Conservation (phyloP, 2,888 invertebrate species). For the Torymus tubicola region DNA sequence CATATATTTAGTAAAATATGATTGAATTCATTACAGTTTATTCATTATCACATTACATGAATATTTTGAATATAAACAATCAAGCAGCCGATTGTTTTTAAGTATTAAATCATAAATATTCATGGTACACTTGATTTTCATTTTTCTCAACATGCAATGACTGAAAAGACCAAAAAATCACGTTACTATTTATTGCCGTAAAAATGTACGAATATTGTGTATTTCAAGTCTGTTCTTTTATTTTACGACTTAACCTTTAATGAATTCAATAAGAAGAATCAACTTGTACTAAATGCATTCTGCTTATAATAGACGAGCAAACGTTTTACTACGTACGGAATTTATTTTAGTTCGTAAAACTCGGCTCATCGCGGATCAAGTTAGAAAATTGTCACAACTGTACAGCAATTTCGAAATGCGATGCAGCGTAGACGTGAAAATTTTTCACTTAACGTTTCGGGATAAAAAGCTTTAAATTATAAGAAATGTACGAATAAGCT, state of each 20-base stretch:
- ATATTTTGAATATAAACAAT: conserved; percentile 23
- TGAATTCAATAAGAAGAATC: conserved; percentile 24
- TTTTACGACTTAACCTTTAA: conserved; percentile 25
- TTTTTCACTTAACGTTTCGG: conserved; percentile 10
- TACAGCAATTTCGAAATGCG: not conserved
- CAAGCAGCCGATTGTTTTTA: conserved; percentile 29
- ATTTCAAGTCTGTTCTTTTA: conserved; percentile 2
- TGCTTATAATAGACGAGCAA: conserved; percentile 1
- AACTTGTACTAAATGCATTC: conserved; percentile 14
- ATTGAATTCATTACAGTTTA: conserved; percentile 37
- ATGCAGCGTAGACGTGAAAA: not conserved
- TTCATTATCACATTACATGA: not conserved
- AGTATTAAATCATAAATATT: conserved; percentile 40
- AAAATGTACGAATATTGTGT: not conserved
- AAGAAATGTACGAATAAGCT: conserved; percentile 21
- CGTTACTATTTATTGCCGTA: conserved; percentile 27
- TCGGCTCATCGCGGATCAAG: conserved; percentile 26
- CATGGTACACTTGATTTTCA: conserved; percentile 13
- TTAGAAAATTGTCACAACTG: conserved; percentile 17
- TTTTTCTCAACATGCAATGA: conserved; percentile 27
- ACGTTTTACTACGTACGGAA: not conserved
- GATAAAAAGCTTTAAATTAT: conserved; percentile 36
- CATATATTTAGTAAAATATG: not conserved
- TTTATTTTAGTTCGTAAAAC: conserved; percentile 1
- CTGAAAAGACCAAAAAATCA: conserved; percentile 33